Evolutionary conservation across 2,797 vertebrate genomes (phyloP).

Genomic region (Cheirogaleus major): DNA sequence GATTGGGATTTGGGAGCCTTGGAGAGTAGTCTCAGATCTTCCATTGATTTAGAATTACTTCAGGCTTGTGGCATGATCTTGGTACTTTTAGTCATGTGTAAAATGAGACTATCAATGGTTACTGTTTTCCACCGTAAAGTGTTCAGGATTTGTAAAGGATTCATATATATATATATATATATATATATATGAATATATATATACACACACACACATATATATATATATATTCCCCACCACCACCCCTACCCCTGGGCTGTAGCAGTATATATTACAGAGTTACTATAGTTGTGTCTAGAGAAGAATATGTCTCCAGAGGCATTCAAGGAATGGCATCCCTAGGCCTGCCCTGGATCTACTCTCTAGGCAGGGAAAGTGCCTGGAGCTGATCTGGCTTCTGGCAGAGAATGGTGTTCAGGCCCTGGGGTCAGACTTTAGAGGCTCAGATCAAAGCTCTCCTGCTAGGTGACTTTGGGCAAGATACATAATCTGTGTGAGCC

Average conservation of each 20-base stretch:
- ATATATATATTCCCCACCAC: too few species aligned
- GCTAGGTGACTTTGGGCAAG: not conserved
- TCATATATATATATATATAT: not conserved
- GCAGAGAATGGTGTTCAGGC: not conserved
- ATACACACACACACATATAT: too few species aligned
- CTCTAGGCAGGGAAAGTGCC: not conserved
- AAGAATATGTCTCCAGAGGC: not conserved
- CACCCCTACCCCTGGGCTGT: not conserved
- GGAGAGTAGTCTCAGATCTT: not conserved
- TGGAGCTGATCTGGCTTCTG: not conserved
- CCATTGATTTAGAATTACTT: not conserved
- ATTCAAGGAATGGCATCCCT: not conserved
- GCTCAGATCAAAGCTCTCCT: not conserved
- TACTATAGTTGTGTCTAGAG: not conserved
- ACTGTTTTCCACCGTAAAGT: not conserved
- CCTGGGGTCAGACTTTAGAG: not conserved
- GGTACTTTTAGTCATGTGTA: not conserved
- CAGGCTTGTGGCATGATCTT: not conserved
- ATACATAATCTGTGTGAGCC: not conserved
- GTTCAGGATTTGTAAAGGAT: not conserved
- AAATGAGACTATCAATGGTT: not conserved
- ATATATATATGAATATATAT: too few species aligned
- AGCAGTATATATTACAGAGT: not conserved
- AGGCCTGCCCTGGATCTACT: not conserved
- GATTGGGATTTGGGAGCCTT: not conserved